phyloP scores from a whole-genome alignment of 2,113 vertebrate genomes.

The Progne subis region DNA sequence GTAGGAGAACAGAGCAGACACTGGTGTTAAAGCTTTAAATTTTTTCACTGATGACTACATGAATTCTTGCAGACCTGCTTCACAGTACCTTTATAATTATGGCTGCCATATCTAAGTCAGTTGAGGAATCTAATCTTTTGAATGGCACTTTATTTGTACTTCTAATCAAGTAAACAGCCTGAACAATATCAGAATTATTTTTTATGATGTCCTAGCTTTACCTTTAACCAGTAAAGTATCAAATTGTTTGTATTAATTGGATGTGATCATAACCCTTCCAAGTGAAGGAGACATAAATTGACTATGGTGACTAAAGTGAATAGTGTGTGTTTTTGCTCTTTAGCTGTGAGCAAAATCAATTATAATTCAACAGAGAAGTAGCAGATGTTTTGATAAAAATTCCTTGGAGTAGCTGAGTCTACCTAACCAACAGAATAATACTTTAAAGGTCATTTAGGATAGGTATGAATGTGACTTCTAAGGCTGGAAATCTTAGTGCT shows the following conservation, averaged over 20 bases:
- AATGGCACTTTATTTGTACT: neutral
- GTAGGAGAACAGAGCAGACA: neutral
- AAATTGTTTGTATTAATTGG: neutral
- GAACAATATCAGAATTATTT: neutral
- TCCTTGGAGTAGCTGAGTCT: neutral
- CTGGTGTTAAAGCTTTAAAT: neutral
- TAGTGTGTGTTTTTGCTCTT: neutral
- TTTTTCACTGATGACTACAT: neutral
- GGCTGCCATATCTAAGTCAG: neutral
- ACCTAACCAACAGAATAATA: neutral
- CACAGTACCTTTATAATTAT: neutral
- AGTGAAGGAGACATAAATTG: neutral
- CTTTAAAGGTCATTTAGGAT: neutral
- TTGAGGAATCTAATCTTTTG: neutral
- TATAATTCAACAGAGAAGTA: neutral
- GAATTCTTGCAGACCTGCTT: neutral
- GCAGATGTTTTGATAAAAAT: neutral
- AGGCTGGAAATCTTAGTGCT: neutral
- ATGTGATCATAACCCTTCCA: neutral
- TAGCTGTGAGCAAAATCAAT: neutral
- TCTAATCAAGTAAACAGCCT: neutral
- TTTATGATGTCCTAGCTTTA: neutral
- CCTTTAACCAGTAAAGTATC: neutral
- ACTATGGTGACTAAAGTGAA: neutral
- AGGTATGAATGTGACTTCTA: neutral